Evolutionary conservation across 1,140 invertebrate genomes (phyloP).

Genomic region (Schlechtendalia chinensis): DNA sequence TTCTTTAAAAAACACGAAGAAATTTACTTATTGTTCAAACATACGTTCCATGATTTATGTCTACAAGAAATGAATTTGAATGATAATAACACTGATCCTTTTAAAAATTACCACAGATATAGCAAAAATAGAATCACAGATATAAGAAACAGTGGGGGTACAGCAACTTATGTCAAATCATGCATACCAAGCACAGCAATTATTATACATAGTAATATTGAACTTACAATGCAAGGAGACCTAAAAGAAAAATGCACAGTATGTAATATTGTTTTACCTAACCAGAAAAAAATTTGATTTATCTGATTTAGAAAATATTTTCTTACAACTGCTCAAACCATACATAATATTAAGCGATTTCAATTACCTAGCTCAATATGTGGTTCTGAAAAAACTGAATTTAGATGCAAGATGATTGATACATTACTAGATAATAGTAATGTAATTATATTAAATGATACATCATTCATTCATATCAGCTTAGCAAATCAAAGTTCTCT

Average conservation of each 20-base stretch:
- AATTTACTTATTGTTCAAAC: background rate
- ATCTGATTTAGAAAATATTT: constrained; percentile 12
- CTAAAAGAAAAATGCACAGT: no score
- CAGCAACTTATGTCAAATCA: background rate
- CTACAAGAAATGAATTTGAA: background rate
- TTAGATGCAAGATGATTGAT: background rate
- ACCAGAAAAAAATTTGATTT: background rate
- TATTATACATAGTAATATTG: background rate
- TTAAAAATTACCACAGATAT: background rate
- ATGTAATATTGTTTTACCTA: background rate
- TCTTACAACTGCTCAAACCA: constrained; percentile 18
- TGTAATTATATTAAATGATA: background rate
- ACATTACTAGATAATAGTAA: background rate
- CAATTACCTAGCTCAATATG: no score
- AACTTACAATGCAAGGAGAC: background rate
- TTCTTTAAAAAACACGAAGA: background rate
- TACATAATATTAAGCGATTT: constrained; percentile 6
- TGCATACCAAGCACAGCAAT: background rate
- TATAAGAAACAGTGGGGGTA: background rate
- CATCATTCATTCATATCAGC: background rate
- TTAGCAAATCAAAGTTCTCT: background rate
- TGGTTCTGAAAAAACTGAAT: background rate
- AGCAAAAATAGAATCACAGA: background rate
- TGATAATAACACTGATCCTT: background rate
- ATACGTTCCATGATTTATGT: background rate